Evolutionary conservation across 2,888 invertebrate species (phyloP), one percentile per base, ranked within the genome.

Genomic region (Chydorus sphaericus): DNA sequence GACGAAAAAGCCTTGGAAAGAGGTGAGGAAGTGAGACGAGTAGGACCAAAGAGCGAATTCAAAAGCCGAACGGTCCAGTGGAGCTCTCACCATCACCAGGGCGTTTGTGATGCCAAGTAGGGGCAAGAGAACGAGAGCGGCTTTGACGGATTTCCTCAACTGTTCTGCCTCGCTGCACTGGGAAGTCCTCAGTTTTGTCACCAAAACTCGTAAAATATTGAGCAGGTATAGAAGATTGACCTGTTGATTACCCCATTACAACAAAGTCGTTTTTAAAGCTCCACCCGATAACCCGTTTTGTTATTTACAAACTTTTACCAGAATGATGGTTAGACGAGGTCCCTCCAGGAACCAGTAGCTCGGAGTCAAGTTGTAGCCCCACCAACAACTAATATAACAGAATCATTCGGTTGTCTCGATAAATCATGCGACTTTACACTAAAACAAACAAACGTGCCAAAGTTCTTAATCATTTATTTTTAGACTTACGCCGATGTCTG

Each of bases 321-420:
- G 66, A 62, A 93, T 82, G 23, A 91, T 80, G 2, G 77, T 77
- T 58, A 86, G 75, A 54, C 93, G 74, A 0, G 92, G 92, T 23
- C 85, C 91, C 70, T 94, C 92, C 28, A 92, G 72, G 61, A 93
- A 86, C 91, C 92, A 93, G 67, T 87, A 91, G 63, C 82, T 80
- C 0, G 76, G 70, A 7, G 81, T 76, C 61, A 88, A 78, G 66
- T 87, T 87, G 67, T 92, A 92, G 4, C 85, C 85, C 72, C 81
- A 85, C 86, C 89, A 89, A 66, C 87, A 83, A 58, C 80, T 80
- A 3, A 44, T 4, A 65, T 36, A 69, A 68, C 58, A 56, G 54
- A 57, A 54, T 30, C 26, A 48, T 8, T 48, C 2, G n/a, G n/a
- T n/a, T n/a, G n/a, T n/a, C n/a, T n/a, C n/a, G n/a, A n/a, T n/a